Conservation (phyloP, 2,797 vertebrate species). For the Enteromius treurensis region DNA sequence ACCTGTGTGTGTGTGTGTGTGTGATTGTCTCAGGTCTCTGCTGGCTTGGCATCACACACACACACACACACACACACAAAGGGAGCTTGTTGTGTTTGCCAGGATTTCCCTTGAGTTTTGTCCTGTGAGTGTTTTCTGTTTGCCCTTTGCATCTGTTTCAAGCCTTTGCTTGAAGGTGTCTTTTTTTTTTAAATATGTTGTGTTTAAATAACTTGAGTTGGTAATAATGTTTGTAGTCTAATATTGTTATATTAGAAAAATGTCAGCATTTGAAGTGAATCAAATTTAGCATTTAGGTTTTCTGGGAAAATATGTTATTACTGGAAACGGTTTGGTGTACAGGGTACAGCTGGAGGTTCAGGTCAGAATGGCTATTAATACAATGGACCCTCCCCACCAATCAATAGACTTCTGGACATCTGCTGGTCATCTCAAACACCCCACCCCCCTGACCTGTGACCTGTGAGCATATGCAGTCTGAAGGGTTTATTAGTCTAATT, state of each 20-base stretch:
- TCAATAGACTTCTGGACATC: slow-evolving; percentile 27
- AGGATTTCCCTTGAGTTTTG: slow-evolving; percentile 8
- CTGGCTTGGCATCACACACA: background rate
- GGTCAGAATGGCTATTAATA: slow-evolving; percentile 7
- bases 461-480: background rate
- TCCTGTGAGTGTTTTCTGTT: slow-evolving; percentile 23
- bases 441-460: background rate
- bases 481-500: background rate
- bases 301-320: background rate
- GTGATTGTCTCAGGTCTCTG: background rate
- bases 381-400: slow-evolving; percentile 9
- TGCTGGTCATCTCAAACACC: slow-evolving; percentile 7
- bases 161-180: background rate
- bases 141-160: background rate
- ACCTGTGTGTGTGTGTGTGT: background rate
- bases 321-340: background rate
- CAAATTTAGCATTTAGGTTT: background rate
- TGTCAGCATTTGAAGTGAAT: too few relatives aligned
- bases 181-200: background rate
- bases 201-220: background rate
- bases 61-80: background rate
- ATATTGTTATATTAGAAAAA: background rate
- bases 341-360: background rate
- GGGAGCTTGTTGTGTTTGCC: background rate
- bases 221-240: background rate